Evolutionary conservation across 2,113 vertebrate genomes (phyloP).

Genomic region (Charina bottae): DNA sequence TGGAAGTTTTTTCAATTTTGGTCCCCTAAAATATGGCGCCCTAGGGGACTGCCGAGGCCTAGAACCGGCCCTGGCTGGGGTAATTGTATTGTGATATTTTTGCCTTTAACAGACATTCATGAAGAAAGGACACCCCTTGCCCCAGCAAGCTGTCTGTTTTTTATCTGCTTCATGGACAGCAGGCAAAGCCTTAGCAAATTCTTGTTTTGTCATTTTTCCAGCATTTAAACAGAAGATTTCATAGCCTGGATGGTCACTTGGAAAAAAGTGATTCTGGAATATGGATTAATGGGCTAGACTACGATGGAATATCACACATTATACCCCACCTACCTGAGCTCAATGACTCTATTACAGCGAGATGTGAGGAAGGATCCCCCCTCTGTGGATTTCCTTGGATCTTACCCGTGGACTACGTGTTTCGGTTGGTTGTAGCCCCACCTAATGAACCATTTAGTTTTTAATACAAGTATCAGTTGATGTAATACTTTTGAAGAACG

Average conservation of each 20-base stretch:
- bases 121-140: neutral
- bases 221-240: slow-evolving; percentile 88
- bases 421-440: slow-evolving; percentile 78
- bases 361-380: slow-evolving; percentile 82
- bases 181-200: neutral
- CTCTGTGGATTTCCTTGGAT: slow-evolving; percentile 96
- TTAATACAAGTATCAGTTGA: neutral
- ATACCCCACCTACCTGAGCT: slow-evolving; percentile 88
- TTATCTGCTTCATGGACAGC: neutral
- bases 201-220: slow-evolving; percentile 57
- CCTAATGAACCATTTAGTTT: neutral
- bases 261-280: slow-evolving; percentile 89
- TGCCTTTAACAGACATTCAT: neutral
- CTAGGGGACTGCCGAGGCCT: no score
- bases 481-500: neutral
- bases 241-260: slow-evolving; percentile 83
- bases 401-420: slow-evolving; percentile 90
- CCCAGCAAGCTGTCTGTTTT: neutral
- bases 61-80: no score
- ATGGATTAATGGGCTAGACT: slow-evolving; percentile 97
- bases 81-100: no score
- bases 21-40: no score
- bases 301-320: slow-evolving; percentile 88
- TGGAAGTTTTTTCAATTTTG: neutral
- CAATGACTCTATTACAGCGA: slow-evolving; percentile 85